phyloP scores from a whole-genome alignment of 2,113 vertebrate species.

The Pterophyllum scalare region DNA sequence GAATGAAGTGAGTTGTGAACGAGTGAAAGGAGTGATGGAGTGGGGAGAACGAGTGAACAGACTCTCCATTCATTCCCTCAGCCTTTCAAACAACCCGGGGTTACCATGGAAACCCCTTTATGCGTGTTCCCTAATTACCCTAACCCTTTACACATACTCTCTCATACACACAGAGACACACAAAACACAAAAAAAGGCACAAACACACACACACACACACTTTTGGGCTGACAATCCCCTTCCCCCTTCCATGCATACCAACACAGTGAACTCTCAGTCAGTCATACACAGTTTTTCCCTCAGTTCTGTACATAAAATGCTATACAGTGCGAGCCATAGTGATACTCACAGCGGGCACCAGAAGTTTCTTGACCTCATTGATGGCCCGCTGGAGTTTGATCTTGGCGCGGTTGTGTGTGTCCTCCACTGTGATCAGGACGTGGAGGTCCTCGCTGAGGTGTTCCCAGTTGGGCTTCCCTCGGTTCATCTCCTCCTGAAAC shows the following conservation, averaged over 20 bases:
- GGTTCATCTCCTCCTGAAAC: conserved; percentile 93
- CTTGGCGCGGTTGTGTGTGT: conserved; percentile 96
- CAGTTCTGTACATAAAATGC: conserved; percentile 1
- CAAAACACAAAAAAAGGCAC: conserved; percentile 45
- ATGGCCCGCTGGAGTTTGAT: conserved; percentile 95
- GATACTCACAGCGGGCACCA: conserved; percentile 93
- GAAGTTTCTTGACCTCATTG: conserved; percentile 94
- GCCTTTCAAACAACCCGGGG: conserved; percentile 80
- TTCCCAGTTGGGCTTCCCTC: conserved; percentile 98
- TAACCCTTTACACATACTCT: conserved; percentile 77
- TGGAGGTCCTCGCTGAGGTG: conserved; percentile 97
- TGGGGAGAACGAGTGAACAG: conserved; percentile 80
- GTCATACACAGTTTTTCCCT: conserved; percentile 41
- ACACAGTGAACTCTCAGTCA: conserved; percentile 62
- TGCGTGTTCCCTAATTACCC: conserved; percentile 81
- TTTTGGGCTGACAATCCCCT: conserved; percentile 71
- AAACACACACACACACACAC: conserved; percentile 61
- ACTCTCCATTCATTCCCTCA: conserved; percentile 79
- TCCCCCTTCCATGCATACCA: conserved; percentile 76
- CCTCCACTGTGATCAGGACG: conserved; percentile 96
- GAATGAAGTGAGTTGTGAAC: conserved; percentile 80
- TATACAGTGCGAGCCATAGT: background rate
- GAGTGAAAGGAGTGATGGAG: conserved; percentile 79
- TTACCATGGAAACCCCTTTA: conserved; percentile 80
- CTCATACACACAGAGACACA: conserved; percentile 64